These are phyloP conservation scores for Otus sunia DNA, from an alignment of 2,113 vertebrate genomes.

Conservation along the genomic window DNA sequence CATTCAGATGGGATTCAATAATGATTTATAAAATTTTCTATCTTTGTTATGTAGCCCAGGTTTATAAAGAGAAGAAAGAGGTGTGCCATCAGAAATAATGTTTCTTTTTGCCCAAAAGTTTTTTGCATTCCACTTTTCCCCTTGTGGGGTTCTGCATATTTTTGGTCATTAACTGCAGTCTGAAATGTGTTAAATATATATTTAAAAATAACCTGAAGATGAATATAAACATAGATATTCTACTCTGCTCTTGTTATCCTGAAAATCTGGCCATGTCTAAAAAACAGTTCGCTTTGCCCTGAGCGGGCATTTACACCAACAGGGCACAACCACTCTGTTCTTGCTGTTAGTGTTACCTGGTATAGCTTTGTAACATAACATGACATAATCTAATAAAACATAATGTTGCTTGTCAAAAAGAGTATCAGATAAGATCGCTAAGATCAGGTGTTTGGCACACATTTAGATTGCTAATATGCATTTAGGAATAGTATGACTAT, in stretches of 20 bases:
- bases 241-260: background rate
- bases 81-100: background rate
- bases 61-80: background rate
- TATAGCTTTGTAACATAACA: conserved; percentile 6
- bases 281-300: background rate
- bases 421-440: background rate
- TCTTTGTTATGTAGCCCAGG: background rate
- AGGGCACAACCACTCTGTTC: background rate
- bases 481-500: conserved; percentile 47
- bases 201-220: background rate
- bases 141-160: rapidly evolving
- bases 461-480: conserved; percentile 55
- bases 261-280: background rate
- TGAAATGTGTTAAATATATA: background rate
- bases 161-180: background rate
- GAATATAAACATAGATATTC: background rate
- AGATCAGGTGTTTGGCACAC: conserved; percentile 55
- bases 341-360: conserved; percentile 19
- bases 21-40: background rate
- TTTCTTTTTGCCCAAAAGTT: background rate
- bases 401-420: conserved; percentile 48
- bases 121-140: background rate
- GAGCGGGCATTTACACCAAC: background rate
- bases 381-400: conserved; percentile 58
- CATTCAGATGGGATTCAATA: background rate